phyloP scores from a whole-genome alignment of 1,140 invertebrate genomes.

The Harpegnathos saltator region DNA sequence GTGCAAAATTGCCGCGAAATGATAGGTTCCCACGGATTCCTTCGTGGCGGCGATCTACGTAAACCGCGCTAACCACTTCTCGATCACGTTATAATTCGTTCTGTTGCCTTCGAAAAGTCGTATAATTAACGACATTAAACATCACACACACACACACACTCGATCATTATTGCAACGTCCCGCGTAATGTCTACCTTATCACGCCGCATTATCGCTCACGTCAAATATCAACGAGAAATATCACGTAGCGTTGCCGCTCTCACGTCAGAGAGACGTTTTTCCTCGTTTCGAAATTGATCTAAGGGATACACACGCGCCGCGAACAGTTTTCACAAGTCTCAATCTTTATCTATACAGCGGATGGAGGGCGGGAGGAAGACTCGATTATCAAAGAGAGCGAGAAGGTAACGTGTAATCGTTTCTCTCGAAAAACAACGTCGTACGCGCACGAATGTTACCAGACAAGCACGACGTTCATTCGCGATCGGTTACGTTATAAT shows the following conservation, averaged over 20 bases:
- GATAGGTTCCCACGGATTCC: slow-evolving; percentile 60
- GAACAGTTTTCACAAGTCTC: no score
- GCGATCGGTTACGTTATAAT: no score
- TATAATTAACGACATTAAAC: slow-evolving; percentile 60
- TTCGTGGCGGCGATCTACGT: slow-evolving; percentile 51
- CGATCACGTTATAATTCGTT: slow-evolving; percentile 55
- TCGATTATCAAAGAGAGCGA: no score
- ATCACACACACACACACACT: no score
- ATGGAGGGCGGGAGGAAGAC: no score
- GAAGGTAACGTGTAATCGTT: no score
- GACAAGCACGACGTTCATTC: no score
- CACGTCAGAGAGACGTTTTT: neutral
- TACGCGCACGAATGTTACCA: no score
- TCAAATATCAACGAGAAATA: slow-evolving; percentile 56
- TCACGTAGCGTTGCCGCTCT: slow-evolving; percentile 25
- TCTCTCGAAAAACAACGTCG: no score
- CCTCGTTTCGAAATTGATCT: no score
- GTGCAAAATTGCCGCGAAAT: slow-evolving; percentile 64
- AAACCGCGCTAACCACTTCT: slow-evolving; percentile 47
- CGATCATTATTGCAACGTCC: slow-evolving; percentile 50
- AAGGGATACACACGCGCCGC: no score
- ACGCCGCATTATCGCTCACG: slow-evolving; percentile 45
- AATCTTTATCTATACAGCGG: no score
- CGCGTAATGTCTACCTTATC: slow-evolving; percentile 52
- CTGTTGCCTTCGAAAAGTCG: slow-evolving; percentile 47